Percentiles rank a stretch among this genome's conserved stretches.
These are phyloP conservation scores for Periophthalmodon schlosseri DNA, from an alignment of 2,113 vertebrate genomes.

Conservation along the genomic window DNA sequence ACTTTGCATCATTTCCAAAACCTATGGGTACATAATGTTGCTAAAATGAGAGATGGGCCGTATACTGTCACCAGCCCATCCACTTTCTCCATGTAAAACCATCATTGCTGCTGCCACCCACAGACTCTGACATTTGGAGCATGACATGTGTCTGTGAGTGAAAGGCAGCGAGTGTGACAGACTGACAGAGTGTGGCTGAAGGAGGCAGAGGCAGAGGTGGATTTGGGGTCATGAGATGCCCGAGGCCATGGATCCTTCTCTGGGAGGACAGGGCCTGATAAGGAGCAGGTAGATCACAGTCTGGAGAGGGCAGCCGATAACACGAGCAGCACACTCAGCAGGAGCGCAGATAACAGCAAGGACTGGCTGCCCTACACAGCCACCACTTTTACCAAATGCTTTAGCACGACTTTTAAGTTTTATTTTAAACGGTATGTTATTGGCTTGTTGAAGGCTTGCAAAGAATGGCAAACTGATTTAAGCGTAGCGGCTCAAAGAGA, in stretches of 20 bases:
- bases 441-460: not conserved
- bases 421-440: too few species aligned
- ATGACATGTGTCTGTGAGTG: constrained; percentile 17
- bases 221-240: constrained; percentile 61
- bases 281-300: constrained; percentile 67
- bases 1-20: not conserved
- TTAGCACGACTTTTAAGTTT: not conserved
- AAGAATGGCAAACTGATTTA: not conserved
- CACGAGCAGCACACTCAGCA: constrained; percentile 19
- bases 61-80: not conserved
- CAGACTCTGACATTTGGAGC: constrained; percentile 39
- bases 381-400: constrained; percentile 50
- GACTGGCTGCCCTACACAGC: constrained; percentile 70
- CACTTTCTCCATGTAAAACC: not conserved
- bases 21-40: too few species aligned
- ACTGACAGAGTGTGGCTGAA: constrained; percentile 11
- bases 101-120: constrained; percentile 26
- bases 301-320: constrained; percentile 67
- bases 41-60: too few species aligned
- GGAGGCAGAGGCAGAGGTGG: constrained; percentile 59
- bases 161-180: constrained; percentile 7
- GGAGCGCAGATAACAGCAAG: constrained; percentile 41
- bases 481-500: too few species aligned
- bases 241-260: constrained; percentile 67
- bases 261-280: constrained; percentile 70